Evolutionary conservation across 2,113 vertebrate species (phyloP).

Genomic region (Prunella himalayana): DNA sequence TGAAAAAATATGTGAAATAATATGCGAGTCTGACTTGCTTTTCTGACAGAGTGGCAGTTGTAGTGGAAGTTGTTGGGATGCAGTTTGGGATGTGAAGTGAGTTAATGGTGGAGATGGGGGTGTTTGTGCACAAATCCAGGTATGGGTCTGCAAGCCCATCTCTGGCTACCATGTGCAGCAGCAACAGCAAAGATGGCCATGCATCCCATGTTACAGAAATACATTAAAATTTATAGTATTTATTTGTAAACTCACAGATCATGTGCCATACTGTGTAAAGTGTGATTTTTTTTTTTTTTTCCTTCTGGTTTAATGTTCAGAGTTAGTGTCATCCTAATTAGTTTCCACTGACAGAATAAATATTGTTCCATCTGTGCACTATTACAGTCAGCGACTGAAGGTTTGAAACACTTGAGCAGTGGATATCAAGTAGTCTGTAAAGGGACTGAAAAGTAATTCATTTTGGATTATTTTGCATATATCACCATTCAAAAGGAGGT

Average conservation of each 20-base stretch:
- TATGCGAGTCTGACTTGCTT: neutral
- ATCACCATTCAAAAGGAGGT: conserved; percentile 54
- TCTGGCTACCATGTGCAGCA: neutral
- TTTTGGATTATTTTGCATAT: conserved; percentile 64
- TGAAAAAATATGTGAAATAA: neutral
- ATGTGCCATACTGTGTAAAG: conserved; percentile 49
- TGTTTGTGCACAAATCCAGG: neutral
- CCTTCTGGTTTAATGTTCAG: conserved; percentile 59
- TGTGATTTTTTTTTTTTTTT: conserved; percentile 14
- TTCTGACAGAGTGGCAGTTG: neutral
- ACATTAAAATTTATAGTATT: conserved; percentile 33
- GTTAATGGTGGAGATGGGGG: too few species aligned
- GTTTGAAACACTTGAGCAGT: conserved; percentile 70
- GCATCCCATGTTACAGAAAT: neutral
- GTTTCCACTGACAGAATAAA: conserved; percentile 70
- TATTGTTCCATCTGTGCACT: conserved; percentile 62
- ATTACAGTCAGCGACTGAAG: conserved; percentile 48
- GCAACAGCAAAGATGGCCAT: neutral
- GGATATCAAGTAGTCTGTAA: conserved; percentile 64
- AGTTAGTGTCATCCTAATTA: conserved; percentile 67
- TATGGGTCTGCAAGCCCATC: neutral
- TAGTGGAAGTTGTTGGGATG: neutral
- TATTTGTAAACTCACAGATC: conserved; percentile 35
- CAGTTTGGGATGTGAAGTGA: neutral
- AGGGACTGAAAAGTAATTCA: conserved; percentile 44